These are phyloP conservation scores for Limnephilus lunatus DNA, from an alignment of 2,888 invertebrate species.

Conservation along the genomic window DNA sequence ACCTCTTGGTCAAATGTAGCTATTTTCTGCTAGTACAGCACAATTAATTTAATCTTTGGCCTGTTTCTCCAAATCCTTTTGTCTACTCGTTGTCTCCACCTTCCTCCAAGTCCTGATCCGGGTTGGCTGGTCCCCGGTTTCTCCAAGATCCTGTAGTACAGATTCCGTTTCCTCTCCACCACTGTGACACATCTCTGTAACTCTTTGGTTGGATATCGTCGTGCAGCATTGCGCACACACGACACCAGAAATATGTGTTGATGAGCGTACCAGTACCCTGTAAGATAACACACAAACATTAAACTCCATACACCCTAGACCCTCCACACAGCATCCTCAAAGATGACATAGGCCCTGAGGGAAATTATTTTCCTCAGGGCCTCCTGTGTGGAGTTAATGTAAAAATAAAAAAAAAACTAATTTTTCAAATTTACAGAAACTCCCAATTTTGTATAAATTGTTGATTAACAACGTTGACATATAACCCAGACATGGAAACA, in stretches of 20 bases:
- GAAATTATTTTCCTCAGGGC: too few relatives aligned
- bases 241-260: slow-evolving; percentile 96
- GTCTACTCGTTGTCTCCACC: slow-evolving; percentile 20
- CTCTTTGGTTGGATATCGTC: slow-evolving; percentile 78
- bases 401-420: too few relatives aligned
- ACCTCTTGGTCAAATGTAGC: neutral
- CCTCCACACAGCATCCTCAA: too few relatives aligned
- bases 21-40: neutral
- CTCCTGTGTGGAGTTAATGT: too few relatives aligned
- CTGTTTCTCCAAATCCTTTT: neutral
- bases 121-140: slow-evolving; percentile 12
- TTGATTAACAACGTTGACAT: too few relatives aligned
- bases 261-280: slow-evolving; percentile 97
- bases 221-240: slow-evolving; percentile 91
- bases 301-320: too few relatives aligned
- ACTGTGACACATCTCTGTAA: slow-evolving; percentile 91
- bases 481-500: neutral
- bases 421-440: neutral
- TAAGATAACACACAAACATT: neutral
- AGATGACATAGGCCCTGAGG: too few relatives aligned
- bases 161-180: slow-evolving; percentile 89
- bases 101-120: slow-evolving; percentile 28
- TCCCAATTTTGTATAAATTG: too few relatives aligned
- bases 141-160: slow-evolving; percentile 88
- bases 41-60: neutral